A percentile compares a stretch with the other conserved stretches of the same genome.
Evolutionary conservation across 2,113 vertebrate genomes (phyloP).

Genomic region (Desmodus rotundus): DNA sequence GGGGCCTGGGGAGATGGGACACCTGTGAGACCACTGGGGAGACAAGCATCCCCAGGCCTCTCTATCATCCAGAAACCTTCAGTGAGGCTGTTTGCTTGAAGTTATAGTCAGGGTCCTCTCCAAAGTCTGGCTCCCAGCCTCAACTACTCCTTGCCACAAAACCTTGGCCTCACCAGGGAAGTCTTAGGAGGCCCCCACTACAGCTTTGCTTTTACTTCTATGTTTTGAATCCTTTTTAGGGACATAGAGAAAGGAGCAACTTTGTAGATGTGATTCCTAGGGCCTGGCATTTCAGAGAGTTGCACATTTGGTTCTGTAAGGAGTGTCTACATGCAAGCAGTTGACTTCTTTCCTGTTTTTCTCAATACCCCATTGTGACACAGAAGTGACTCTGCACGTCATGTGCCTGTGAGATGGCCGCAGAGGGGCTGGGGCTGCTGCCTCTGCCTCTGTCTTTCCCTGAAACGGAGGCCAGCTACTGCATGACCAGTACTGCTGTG

Average conservation of each 20-base stretch:
- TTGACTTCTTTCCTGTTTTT: neutral
- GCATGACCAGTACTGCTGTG: no score
- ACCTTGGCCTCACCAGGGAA: neutral
- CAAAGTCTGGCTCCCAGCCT: neutral
- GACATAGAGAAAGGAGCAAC: neutral
- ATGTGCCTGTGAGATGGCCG: neutral
- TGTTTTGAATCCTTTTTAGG: neutral
- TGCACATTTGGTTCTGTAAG: neutral
- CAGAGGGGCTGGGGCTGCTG: neutral
- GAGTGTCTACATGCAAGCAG: accelerated
- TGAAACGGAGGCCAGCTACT: neutral
- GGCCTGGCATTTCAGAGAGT: accelerated
- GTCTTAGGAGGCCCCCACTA: neutral
- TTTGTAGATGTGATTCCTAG: neutral
- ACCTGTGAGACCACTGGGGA: neutral
- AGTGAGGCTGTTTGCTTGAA: neutral
- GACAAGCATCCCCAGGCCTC: neutral
- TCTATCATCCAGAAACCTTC: neutral
- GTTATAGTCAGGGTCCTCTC: neutral
- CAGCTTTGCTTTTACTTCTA: neutral
- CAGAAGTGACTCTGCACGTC: neutral
- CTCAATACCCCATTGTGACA: accelerated
- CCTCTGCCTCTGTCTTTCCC: neutral
- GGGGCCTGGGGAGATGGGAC: neutral
- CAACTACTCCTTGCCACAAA: neutral